Evolutionary conservation across 1,140 invertebrate genomes (phyloP).

Genomic region (Parasteatoda tepidariorum): DNA sequence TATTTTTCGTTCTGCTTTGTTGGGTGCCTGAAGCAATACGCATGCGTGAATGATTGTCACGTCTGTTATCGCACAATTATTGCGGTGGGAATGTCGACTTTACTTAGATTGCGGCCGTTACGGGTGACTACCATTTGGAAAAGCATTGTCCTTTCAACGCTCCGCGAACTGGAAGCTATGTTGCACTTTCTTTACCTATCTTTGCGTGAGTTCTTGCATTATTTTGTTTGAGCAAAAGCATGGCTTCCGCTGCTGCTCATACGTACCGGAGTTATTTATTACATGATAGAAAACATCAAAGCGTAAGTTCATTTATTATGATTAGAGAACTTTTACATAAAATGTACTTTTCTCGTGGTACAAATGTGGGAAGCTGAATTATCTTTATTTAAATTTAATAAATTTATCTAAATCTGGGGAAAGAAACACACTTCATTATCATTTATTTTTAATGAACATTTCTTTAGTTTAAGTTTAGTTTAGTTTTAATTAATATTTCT

Average conservation of each 20-base stretch:
- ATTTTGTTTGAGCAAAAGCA: slow-evolving; percentile 26
- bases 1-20: slow-evolving; percentile 51
- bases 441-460: too few relatives aligned
- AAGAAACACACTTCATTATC: too few relatives aligned
- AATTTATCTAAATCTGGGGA: too few relatives aligned
- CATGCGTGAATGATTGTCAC: slow-evolving; percentile 44
- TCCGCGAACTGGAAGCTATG: slow-evolving; percentile 34
- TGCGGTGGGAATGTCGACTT: slow-evolving; percentile 56
- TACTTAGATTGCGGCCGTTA: slow-evolving; percentile 47
- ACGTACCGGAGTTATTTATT: slow-evolving; percentile 25
- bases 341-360: too few relatives aligned
- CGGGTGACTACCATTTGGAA: slow-evolving; percentile 45
- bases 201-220: slow-evolving; percentile 30
- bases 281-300: not conserved
- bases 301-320: too few relatives aligned
- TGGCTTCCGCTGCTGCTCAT: slow-evolving; percentile 20
- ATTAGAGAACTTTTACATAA: too few relatives aligned
- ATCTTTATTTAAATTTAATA: too few relatives aligned
- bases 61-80: slow-evolving; percentile 28
- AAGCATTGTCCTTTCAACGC: slow-evolving; percentile 50
- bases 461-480: too few relatives aligned
- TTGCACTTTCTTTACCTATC: slow-evolving; percentile 47
- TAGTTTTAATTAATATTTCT: too few relatives aligned
- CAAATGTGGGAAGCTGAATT: too few relatives aligned
- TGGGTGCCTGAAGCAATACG: slow-evolving; percentile 20